phyloP scores from a whole-genome alignment of 2,888 invertebrate genomes.

The Orchestes rusci region DNA sequence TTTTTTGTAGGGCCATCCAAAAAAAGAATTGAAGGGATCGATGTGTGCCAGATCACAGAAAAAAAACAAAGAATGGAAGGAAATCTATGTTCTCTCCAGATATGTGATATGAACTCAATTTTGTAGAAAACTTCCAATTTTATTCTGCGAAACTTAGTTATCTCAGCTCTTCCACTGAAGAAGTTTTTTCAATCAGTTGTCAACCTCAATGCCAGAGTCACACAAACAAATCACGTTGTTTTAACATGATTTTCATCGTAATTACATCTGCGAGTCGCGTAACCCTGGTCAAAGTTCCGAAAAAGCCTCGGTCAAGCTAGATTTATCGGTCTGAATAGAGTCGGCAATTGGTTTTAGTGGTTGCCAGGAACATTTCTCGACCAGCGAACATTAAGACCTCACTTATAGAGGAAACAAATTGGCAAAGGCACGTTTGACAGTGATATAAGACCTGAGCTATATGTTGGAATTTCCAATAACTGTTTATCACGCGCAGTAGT shows the following conservation, averaged over 20 bases:
- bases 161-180: no score
- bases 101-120: no score
- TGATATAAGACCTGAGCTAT: conserved; percentile 22
- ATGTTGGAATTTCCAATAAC: conserved; percentile 18
- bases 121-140: no score
- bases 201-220: conserved; percentile 6
- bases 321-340: conserved; percentile 32
- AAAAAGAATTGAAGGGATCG: no score
- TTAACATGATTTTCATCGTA: conserved; percentile 19
- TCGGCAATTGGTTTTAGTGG: conserved; percentile 35
- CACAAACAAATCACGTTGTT: conserved; percentile 15
- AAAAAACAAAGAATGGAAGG: no score
- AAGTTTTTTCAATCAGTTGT: no score
- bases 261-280: conserved; percentile 12
- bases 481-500: conserved; percentile 7
- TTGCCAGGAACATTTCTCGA: conserved; percentile 32
- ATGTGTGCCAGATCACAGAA: no score
- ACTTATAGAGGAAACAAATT: conserved; percentile 28
- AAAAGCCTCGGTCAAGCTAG: conserved; percentile 23
- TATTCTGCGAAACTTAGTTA: no score
- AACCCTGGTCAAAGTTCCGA: conserved; percentile 15
- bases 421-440: conserved; percentile 26
- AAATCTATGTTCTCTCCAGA: no score
- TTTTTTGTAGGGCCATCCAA: no score
- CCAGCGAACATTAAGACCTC: conserved; percentile 29